Base-by-base conservation (phyloP, 2,797 vertebrate species). In the Cottoperca gobio region DNA sequence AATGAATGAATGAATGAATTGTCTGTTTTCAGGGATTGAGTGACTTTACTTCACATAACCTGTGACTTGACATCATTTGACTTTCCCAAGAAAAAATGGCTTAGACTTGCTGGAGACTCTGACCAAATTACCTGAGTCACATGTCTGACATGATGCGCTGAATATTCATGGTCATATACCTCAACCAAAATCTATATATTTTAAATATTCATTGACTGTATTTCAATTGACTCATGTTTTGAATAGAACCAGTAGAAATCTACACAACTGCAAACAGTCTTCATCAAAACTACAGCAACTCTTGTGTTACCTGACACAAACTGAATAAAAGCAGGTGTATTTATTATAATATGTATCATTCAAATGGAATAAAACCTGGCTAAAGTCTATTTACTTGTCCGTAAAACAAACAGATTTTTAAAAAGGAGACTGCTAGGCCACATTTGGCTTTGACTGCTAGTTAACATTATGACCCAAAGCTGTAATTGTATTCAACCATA, bases 401-500 rank as follows among this genome's bases (percentile, higher is more conserved):
- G 12, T 39, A 12, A 28, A 57, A 70, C 14, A 31, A 21, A 52
- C 24, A 23, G 7, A 33, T 52, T 43, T 49, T 31, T n/a, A 45
- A 43, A 28, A 17, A 60, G 12, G 9, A 17, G 16, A 46, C 28
- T 43, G 26, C 65, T 7, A 13, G 37, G n/a, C 17, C 24, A 28
- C 10, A 9, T 43, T 37, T 31, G 21, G 23, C 45, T 70, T n/a
- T 43, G 19, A 61, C 48, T 68, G n/a, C 2, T 2, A 43, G n/a
- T 58, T 58, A 33, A 58, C 55, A 52, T n/a, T 6, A 21, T 59
- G 13, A 42, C 23, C 7, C 31, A 35, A 61, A 61, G 58, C 61
- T 58, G 69, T 49, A 10, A 70, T 70, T 73, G 48, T 4, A 35
- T 73, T 49, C 54, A 46, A 59, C 66, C 17, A 48, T 17, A 53